Evolutionary conservation across 1,140 invertebrate species (phyloP), one percentile per base, ranked within the genome.

Genomic region (Battus philenor): DNA sequence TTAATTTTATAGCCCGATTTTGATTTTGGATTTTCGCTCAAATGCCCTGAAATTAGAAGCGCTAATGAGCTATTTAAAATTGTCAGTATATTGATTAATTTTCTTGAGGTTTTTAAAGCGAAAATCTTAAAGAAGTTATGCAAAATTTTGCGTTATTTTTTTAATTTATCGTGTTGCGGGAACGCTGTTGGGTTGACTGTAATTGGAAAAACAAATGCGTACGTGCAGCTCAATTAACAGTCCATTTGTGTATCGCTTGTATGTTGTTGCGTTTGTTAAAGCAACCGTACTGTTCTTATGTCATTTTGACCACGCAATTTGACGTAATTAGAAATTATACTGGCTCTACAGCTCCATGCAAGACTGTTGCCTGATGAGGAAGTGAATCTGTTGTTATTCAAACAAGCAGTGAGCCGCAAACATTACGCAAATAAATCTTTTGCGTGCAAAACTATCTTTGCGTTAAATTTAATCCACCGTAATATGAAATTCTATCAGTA

Each of bases 281-380:
- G 51, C 50, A 51, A 68, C 51, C 70, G 67, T 71, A 76, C 72
- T 60, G 60, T 45, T 50, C 64, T 82, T 82, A 82, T 79, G 68
- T 82, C 75, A 82, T 64, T 72, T 72, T 22, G 59, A 39, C 68
- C 75, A 79, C 75, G 75, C 68, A 69, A 74, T 69, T 75, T 68
- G 61, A 73, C 62, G 75, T 81, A 78, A 76, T 76, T 68, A 68
- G 53, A 61, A 59, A 70, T 76, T 74, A 76, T 68, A 70, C 68
- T 68, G 67, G 27, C 63, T 26, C 15, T 30, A 31, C 49, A 47
- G 51, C 38, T 45, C 50, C 48, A 54, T 61, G 62, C 64, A 62
- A 68, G 55, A 58, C 50, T 36, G 10, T 47, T 47, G 46, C 24
- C 53, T 31, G 34, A 54, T 54, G 17, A 57, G 59, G 54, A 64